phyloP scores from a whole-genome alignment of 2,113 vertebrate species.

The Cryptomyrus ogoouensis region DNA sequence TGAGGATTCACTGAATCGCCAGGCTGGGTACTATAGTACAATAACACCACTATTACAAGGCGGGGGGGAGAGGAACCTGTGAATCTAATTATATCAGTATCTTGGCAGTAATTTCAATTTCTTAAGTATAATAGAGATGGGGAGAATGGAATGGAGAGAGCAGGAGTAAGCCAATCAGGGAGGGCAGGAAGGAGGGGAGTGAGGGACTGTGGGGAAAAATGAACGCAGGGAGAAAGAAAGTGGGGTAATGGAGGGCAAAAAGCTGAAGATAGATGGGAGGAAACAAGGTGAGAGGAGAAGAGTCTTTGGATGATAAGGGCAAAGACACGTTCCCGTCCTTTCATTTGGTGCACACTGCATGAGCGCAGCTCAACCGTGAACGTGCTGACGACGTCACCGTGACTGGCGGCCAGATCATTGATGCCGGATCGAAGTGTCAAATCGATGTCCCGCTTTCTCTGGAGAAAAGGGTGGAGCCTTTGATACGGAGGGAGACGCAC shows the following conservation, averaged over 20 bases:
- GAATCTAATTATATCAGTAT: constrained; percentile 62
- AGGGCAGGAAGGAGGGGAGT: neutral
- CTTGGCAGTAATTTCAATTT: constrained; percentile 55
- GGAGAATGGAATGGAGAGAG: constrained; percentile 25
- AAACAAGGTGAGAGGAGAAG: neutral
- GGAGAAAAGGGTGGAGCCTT: constrained; percentile 29
- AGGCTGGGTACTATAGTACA: constrained; percentile 41
- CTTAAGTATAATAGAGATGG: constrained; percentile 48
- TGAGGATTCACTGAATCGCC: constrained; percentile 33
- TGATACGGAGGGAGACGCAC: constrained; percentile 41
- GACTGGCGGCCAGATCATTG: constrained; percentile 33
- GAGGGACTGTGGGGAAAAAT: constrained; percentile 1
- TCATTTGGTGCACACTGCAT: neutral
- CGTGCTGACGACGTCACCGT: constrained; percentile 13
- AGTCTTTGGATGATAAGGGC: neutral
- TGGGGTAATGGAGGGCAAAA: constrained; percentile 9
- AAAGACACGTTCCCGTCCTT: neutral
- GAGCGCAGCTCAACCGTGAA: neutral
- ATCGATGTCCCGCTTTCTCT: constrained; percentile 31
- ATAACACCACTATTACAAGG: constrained; percentile 51
- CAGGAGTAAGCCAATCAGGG: constrained; percentile 1
- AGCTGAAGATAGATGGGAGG: constrained; percentile 21
- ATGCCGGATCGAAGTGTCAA: constrained; percentile 46
- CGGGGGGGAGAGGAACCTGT: constrained; percentile 40
- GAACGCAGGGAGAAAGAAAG: constrained; percentile 13